Conservation (phyloP, 1,140 invertebrate species). For the Apis cerana region DNA sequence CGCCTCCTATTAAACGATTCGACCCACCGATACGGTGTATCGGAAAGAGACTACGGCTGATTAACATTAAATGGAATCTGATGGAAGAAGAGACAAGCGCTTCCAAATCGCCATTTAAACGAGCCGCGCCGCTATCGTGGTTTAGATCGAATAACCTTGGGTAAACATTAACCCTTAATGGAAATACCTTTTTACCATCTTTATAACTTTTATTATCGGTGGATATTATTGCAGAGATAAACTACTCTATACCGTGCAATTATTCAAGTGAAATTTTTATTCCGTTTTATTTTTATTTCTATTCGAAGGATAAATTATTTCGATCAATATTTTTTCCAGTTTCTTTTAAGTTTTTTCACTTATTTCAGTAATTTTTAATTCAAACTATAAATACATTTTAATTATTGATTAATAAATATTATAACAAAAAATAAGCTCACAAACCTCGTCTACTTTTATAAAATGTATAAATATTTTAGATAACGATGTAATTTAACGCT, state of each 20-base stretch:
- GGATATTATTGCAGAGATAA: too few species aligned
- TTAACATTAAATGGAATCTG: constrained; percentile 20
- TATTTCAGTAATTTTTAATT: too few species aligned
- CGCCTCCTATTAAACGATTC: constrained; percentile 3
- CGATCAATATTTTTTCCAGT: too few species aligned
- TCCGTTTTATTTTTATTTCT: too few species aligned
- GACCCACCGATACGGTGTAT: constrained; percentile 13
- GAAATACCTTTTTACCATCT: background rate
- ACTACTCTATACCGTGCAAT: background rate
- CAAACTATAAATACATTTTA: too few species aligned
- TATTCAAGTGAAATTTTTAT: background rate
- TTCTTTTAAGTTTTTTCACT: too few species aligned
- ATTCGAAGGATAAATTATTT: too few species aligned
- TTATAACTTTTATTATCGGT: background rate
- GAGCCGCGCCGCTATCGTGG: background rate
- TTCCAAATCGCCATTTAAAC: background rate
- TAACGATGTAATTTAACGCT: too few species aligned
- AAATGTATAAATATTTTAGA: too few species aligned
- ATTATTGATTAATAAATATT: too few species aligned
- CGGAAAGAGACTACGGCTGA: constrained; percentile 13
- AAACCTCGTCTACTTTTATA: too few species aligned
- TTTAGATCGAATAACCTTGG: background rate
- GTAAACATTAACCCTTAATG: background rate
- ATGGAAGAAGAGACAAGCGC: background rate
- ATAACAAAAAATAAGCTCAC: too few species aligned